These are phyloP conservation scores for Myopa testacea DNA, from an alignment of 2,888 invertebrate species.

Conservation along the genomic window DNA sequence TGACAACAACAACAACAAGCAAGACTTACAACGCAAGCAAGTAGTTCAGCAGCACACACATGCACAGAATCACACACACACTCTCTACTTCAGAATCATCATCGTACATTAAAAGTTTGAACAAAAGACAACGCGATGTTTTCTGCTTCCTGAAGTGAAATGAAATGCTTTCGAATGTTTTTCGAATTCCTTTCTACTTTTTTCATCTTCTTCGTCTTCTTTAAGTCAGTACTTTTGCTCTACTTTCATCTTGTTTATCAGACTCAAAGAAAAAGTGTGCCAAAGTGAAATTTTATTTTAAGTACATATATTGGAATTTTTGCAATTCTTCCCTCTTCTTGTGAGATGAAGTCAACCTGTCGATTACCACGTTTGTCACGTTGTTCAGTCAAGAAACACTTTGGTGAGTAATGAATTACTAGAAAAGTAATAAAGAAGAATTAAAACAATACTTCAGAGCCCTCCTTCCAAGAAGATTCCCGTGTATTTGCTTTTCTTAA, in stretches of 20 bases:
- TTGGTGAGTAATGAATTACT: too few species aligned
- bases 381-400: too few species aligned
- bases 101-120: neutral
- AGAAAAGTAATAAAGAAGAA: too few species aligned
- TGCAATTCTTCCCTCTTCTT: too few species aligned
- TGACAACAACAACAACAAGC: neutral
- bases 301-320: too few species aligned
- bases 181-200: neutral
- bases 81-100: neutral
- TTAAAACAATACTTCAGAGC: too few species aligned
- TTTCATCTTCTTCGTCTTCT: neutral
- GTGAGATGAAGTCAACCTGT: too few species aligned
- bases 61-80: neutral
- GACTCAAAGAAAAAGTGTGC: too few species aligned
- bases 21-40: neutral
- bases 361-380: too few species aligned
- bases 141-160: slow-evolving; percentile 32
- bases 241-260: neutral
- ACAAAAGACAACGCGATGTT: slow-evolving; percentile 19
- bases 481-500: neutral
- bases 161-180: slow-evolving; percentile 18
- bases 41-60: slow-evolving; percentile 3
- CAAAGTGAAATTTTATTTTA: neutral
- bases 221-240: neutral
- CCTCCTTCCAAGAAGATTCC: too few species aligned